These are phyloP conservation scores for Lipophrys pholis DNA, from an alignment of 2,113 vertebrate genomes.

Conservation along the genomic window DNA sequence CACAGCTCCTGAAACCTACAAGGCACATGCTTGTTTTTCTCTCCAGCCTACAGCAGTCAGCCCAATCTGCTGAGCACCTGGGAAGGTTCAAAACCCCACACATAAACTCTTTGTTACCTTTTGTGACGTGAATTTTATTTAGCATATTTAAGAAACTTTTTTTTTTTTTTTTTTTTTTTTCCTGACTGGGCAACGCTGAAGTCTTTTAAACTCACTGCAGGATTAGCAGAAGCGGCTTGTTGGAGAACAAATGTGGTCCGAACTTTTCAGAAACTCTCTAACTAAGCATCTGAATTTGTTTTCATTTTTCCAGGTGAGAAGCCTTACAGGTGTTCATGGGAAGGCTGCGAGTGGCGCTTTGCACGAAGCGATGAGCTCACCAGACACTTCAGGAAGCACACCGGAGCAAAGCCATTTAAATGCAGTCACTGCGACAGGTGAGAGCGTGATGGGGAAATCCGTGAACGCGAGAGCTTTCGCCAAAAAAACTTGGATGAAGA, in stretches of 20 bases:
- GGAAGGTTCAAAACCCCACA: conserved; percentile 5
- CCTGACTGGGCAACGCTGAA: no score
- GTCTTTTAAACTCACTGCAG: no score
- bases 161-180: no score
- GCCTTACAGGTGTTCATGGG: conserved; percentile 99
- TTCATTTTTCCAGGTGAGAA: conserved; percentile 89
- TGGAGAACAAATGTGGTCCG: no score
- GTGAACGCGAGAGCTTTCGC: background rate
- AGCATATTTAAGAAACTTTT: background rate
- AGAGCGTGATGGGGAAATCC: conserved; percentile 30
- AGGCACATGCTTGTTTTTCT: conserved; percentile 60
- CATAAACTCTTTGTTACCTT: background rate
- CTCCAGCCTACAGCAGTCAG: conserved; percentile 28
- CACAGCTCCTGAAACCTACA: conserved; percentile 40
- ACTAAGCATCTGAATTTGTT: background rate
- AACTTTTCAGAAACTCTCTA: no score
- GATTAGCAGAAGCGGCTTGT: no score
- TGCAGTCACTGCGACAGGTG: conserved; percentile 99
- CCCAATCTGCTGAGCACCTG: conserved; percentile 30
- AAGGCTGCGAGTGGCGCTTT: conserved; percentile 98
- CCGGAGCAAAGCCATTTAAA: conserved; percentile 98
- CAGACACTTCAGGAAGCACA: conserved; percentile 99
- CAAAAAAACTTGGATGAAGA: background rate
- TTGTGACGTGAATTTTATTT: background rate
- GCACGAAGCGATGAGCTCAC: conserved; percentile 98